Base-by-base conservation (phyloP, 2,797 vertebrate genomes). In the Pteronotus mesoamericanus region DNA sequence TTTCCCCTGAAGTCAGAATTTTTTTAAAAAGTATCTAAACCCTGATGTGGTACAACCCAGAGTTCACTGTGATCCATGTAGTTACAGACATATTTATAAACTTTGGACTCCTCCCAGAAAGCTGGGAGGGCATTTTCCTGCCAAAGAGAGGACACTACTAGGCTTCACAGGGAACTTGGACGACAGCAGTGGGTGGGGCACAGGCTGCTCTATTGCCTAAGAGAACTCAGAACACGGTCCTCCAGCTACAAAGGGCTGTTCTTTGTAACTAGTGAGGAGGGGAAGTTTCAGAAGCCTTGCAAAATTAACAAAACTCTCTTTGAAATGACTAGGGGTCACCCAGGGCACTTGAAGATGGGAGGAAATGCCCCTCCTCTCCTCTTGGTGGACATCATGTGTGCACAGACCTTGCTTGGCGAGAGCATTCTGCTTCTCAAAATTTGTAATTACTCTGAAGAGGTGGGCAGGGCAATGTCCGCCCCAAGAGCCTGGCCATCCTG, bases 21-120 rank as follows among this genome's bases (percentile, higher is more conserved):
- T 51, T 55, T 22, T 4, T 5, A 0, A 86, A 6, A n/a, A 93
- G 44, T 29, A 44, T 44, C 44, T 44, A 6, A 9, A 97, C 91
- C 85, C 48, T 64, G 96, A 98, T 98, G 94, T 46, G 11, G 2
- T 68, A 86, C 42, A 91, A 91, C 21, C 21, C n/a, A 91, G 80
- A 86, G 79, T 18, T 18, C 55, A 12, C 0, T 5, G 5, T 92
- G 79, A 95, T 89, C 93, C 34, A 57, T 85, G 0, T 0, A 59
- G 95, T 93, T 94, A 84, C 83, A 89, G 91, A 83, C 0, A 2
- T 42, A 94, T 84, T 91, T 96, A 97, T 77, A 87, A 96, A 90
- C 18, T 79, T 57, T 44, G 90, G 18, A 86, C 61, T 95, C 96
- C 74, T 91, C 18, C 0, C 55, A 96, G 80, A 79, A 72, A 53